These are phyloP conservation scores for Abramis brama DNA, from an alignment of 2,113 vertebrate species.

Conservation along the genomic window DNA sequence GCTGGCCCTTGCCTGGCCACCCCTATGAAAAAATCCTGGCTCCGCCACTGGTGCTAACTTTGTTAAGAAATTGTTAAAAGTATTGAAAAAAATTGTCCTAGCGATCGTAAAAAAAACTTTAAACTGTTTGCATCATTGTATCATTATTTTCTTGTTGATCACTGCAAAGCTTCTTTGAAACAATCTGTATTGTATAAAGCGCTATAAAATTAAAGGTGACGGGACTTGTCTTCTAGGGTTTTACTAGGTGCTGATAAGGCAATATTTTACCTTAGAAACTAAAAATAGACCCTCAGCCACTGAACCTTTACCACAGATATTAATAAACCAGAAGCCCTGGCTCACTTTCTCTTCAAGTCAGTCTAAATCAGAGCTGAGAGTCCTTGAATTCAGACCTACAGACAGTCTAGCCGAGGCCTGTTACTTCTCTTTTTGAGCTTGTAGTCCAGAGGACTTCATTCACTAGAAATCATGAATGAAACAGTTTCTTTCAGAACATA, in stretches of 20 bases:
- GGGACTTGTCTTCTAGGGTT: not conserved
- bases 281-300: conserved; percentile 8
- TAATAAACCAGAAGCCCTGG: conserved; percentile 14
- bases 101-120: too few species aligned
- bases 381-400: not conserved
- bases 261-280: conserved; percentile 40
- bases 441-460: not conserved
- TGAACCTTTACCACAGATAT: conserved; percentile 1
- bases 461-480: not conserved
- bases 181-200: too few species aligned
- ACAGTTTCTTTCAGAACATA: not conserved
- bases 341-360: conserved; percentile 6
- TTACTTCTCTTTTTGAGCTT: not conserved
- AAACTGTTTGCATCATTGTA: too few species aligned
- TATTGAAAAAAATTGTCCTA: too few species aligned
- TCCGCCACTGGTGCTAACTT: too few species aligned
- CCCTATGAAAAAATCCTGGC: too few species aligned
- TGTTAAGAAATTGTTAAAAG: too few species aligned
- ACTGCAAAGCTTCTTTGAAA: too few species aligned
- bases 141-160: too few species aligned
- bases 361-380: not conserved
- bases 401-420: not conserved
- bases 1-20: too few species aligned
- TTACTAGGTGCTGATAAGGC: not conserved
- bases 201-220: too few species aligned